phyloP scores from a whole-genome alignment of 2,888 invertebrate genomes.

The Galeruca laticollis region DNA sequence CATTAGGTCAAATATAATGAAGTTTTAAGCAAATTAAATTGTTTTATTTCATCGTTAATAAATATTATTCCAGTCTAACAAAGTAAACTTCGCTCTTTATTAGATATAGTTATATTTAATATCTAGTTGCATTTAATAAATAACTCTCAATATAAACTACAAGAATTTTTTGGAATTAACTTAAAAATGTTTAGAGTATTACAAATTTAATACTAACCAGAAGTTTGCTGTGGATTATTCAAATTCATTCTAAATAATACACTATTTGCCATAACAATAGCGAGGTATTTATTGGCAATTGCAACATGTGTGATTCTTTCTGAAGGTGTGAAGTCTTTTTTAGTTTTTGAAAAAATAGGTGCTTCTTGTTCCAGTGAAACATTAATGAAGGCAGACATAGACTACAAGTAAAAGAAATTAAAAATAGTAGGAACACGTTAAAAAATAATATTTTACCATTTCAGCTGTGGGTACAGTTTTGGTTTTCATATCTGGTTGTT shows the following conservation, averaged over 20 bases:
- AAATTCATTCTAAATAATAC: constrained; percentile 85
- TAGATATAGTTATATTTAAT: too few species aligned
- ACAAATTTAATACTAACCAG: constrained; percentile 71
- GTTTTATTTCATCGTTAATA: too few species aligned
- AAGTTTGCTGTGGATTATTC: constrained; percentile 80
- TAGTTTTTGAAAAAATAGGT: constrained; percentile 89
- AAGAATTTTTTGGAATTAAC: not conserved
- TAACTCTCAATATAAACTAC: constrained; percentile 14
- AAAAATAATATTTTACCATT: constrained; percentile 62
- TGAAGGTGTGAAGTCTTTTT: constrained; percentile 83
- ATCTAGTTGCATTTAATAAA: too few species aligned
- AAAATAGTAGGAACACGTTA: constrained; percentile 21
- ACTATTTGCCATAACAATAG: constrained; percentile 87
- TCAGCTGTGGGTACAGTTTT: constrained; percentile 66
- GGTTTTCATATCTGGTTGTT: constrained; percentile 77
- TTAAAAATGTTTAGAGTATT: not conserved
- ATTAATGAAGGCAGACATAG: constrained; percentile 70
- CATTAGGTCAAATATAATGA: too few species aligned
- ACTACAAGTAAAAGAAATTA: constrained; percentile 19
- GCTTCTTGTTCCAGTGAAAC: constrained; percentile 78
- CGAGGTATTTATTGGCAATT: constrained; percentile 85
- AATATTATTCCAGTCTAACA: too few species aligned
- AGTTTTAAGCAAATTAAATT: too few species aligned
- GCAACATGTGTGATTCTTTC: constrained; percentile 84
- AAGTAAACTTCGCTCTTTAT: too few species aligned